Evolutionary conservation across 2,888 invertebrate genomes (phyloP).

Genomic region (Athalia cordata): DNA sequence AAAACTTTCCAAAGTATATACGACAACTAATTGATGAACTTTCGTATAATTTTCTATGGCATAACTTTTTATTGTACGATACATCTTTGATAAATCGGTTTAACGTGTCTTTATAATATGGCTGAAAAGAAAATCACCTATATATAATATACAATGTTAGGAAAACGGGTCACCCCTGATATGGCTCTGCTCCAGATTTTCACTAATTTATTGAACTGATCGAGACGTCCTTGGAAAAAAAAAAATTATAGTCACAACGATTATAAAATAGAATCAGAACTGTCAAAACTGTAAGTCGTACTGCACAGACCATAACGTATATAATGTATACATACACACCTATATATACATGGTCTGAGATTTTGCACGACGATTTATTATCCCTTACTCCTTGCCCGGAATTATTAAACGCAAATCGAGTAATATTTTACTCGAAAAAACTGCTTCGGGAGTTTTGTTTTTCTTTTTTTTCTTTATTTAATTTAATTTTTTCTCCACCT

Average conservation of each 20-base stretch:
- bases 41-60: slow-evolving; percentile 16
- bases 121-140: no score
- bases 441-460: neutral
- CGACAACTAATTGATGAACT: slow-evolving; percentile 35
- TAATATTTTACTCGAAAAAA: slow-evolving; percentile 15
- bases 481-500: neutral
- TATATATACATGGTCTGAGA: neutral
- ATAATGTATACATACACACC: no score
- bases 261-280: neutral
- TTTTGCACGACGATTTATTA: slow-evolving; percentile 23
- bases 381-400: neutral
- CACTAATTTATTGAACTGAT: no score
- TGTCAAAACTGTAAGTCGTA: neutral
- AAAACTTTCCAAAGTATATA: slow-evolving; percentile 13
- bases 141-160: no score
- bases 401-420: slow-evolving; percentile 23
- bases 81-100: slow-evolving; percentile 33
- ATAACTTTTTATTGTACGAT: slow-evolving; percentile 3
- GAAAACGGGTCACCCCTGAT: no score
- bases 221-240: no score
- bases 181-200: neutral
- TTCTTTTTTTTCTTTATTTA: no score
- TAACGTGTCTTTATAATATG: neutral
- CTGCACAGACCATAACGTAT: no score
- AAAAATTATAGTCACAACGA: no score